A percentile compares a stretch with the other conserved stretches of the same genome.
phyloP scores from a whole-genome alignment of 1,140 invertebrate species.

The Zaprionus gabonicus region DNA sequence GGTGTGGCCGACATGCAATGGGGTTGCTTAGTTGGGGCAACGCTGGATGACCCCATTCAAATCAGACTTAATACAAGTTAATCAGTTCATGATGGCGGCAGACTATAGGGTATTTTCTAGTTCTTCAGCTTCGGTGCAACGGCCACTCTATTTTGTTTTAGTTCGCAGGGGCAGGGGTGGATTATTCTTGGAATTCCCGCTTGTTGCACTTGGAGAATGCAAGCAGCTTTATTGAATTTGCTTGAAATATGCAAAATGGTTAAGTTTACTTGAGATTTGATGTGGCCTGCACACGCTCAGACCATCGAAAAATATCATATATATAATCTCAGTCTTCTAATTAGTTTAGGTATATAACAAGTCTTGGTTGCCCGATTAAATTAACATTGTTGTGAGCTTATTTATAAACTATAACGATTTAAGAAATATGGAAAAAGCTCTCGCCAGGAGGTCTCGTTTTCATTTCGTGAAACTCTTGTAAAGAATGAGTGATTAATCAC shows the following conservation, averaged over 20 bases:
- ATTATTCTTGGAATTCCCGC: conserved; percentile 56
- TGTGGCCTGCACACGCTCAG: neutral
- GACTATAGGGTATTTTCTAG: neutral
- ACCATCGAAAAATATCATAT: neutral
- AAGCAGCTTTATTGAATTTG: conserved; percentile 53
- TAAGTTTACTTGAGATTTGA: conserved; percentile 39
- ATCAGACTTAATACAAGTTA: neutral
- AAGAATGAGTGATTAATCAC: neutral
- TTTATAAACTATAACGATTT: neutral
- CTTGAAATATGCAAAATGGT: conserved; percentile 44
- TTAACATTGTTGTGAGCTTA: neutral
- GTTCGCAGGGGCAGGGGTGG: neutral
- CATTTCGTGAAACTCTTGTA: neutral
- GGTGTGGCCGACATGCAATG: neutral
- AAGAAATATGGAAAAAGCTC: neutral
- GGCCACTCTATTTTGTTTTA: conserved; percentile 61
- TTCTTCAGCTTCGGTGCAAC: conserved; percentile 43
- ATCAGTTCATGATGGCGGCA: neutral
- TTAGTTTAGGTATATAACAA: conserved; percentile 24
- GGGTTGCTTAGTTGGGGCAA: neutral
- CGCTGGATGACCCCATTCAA: too few relatives aligned
- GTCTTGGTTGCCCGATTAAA: neutral
- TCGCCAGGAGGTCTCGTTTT: neutral
- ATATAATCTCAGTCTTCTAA: conserved; percentile 1
- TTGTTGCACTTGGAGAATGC: conserved; percentile 23